Conservation (phyloP, 2,888 invertebrate genomes). For the Pogonocherus hispidulus region DNA sequence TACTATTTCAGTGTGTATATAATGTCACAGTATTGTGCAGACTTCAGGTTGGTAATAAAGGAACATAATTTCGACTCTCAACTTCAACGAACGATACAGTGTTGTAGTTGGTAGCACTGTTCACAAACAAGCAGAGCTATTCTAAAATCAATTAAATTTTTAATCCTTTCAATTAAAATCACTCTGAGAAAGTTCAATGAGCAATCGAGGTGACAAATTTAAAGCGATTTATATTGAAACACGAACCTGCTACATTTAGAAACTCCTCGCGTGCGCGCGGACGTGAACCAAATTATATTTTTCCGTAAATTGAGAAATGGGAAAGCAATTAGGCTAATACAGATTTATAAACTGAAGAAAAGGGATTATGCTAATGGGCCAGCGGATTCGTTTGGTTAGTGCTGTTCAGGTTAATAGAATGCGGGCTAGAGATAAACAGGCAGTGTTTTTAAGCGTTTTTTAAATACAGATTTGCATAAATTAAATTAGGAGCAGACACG, state of each 20-base stretch:
- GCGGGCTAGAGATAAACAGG: conserved; percentile 11
- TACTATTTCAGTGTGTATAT: too few relatives aligned
- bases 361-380: conserved; percentile 19
- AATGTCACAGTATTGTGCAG: too few relatives aligned
- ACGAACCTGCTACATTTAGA: conserved; percentile 18
- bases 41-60: too few relatives aligned
- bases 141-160: conserved; percentile 39
- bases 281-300: neutral
- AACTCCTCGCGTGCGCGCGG: conserved; percentile 5
- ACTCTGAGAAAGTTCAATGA: conserved; percentile 28
- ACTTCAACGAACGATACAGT: too few relatives aligned
- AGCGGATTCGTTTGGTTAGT: conserved; percentile 13
- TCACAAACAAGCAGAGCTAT: too few relatives aligned
- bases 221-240: conserved; percentile 36
- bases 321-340: conserved; percentile 18
- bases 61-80: too few relatives aligned
- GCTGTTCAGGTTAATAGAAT: conserved; percentile 15
- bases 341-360: conserved; percentile 20
- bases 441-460: conserved; percentile 11
- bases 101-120: too few relatives aligned
- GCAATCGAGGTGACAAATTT: conserved; percentile 28
- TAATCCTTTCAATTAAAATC: conserved; percentile 29
- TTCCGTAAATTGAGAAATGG: neutral
- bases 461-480: conserved; percentile 9
- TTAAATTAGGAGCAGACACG: neutral